Evolutionary conservation across 2,888 invertebrate species (phyloP).

Genomic region (Agrenia bidenticulata): DNA sequence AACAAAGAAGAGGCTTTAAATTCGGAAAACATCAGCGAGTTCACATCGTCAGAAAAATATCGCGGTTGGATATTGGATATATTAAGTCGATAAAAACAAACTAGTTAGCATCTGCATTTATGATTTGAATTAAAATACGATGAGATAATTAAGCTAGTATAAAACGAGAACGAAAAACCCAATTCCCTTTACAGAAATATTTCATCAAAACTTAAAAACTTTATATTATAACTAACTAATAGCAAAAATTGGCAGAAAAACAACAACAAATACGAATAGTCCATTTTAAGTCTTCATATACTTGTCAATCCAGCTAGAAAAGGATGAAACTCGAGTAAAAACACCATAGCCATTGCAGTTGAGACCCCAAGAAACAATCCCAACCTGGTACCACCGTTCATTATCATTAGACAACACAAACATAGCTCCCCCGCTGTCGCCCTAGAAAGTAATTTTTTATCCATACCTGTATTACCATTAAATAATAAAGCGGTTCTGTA

Average conservation of each 20-base stretch:
- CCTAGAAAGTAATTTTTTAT: conserved; percentile 62
- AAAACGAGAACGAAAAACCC: no score
- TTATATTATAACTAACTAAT: no score
- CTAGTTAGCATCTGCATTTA: no score
- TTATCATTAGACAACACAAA: conserved; percentile 69
- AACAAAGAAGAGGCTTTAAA: conserved; percentile 4
- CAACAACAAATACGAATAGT: no score
- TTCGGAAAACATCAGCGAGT: conserved; percentile 15
- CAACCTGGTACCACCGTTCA: conserved; percentile 78
- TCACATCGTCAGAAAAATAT: conserved; percentile 19
- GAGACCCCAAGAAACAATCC: conserved; percentile 88
- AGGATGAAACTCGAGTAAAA: conserved; percentile 36
- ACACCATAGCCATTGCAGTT: conserved; percentile 77
- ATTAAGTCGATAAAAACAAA: conserved; percentile 4
- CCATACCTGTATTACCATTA: no score
- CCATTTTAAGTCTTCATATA: conserved; percentile 57
- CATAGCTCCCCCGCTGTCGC: conserved; percentile 84
- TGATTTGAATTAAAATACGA: no score
- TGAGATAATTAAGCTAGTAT: no score
- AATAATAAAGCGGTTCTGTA: conserved; percentile 30
- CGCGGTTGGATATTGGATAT: conserved; percentile 25
- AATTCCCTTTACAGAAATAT: no score
- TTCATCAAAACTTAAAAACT: no score
- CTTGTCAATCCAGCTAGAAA: conserved; percentile 58
- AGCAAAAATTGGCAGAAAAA: no score